These are phyloP conservation scores for Sylvicola fuscatus DNA, from an alignment of 2,888 invertebrate species.

Conservation along the genomic window DNA sequence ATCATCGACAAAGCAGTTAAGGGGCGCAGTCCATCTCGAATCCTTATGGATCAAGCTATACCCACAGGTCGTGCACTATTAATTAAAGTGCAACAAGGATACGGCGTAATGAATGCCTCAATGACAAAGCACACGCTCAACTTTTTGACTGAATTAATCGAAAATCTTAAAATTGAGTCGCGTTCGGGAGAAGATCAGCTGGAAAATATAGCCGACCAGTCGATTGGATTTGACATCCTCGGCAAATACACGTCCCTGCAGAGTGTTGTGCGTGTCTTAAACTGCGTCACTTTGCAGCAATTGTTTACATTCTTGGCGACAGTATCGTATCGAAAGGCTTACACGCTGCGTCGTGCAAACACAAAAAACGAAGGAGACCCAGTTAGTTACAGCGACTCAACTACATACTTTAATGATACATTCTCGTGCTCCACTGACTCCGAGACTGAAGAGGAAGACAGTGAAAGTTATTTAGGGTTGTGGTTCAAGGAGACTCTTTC, in stretches of 20 bases:
- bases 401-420: constrained; percentile 91
- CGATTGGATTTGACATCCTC: constrained; percentile 24
- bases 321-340: constrained; percentile 79
- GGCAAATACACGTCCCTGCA: constrained; percentile 25
- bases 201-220: constrained; percentile 7
- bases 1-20: constrained; percentile 27
- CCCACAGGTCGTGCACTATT: constrained; percentile 38
- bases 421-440: constrained; percentile 81
- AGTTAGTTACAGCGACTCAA: constrained; percentile 72
- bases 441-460: constrained; percentile 50
- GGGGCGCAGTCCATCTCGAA: constrained; percentile 12
- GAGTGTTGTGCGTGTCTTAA: constrained; percentile 29
- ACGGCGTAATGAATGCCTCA: constrained; percentile 76
- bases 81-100: constrained; percentile 60
- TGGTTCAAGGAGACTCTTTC: constrained; percentile 91
- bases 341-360: constrained; percentile 56
- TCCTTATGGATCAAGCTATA: constrained; percentile 30
- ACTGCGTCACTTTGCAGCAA: constrained; percentile 30
- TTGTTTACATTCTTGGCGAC: constrained; percentile 75
- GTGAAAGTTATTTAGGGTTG: constrained; percentile 37
- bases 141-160: constrained; percentile 27
- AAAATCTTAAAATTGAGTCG: constrained; percentile 23
- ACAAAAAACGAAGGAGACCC: constrained; percentile 72
- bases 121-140: constrained; percentile 69
- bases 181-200: constrained; percentile 14